These are phyloP conservation scores for Tenebrio molitor DNA, from an alignment of 1,140 invertebrate genomes.

Conservation along the genomic window DNA sequence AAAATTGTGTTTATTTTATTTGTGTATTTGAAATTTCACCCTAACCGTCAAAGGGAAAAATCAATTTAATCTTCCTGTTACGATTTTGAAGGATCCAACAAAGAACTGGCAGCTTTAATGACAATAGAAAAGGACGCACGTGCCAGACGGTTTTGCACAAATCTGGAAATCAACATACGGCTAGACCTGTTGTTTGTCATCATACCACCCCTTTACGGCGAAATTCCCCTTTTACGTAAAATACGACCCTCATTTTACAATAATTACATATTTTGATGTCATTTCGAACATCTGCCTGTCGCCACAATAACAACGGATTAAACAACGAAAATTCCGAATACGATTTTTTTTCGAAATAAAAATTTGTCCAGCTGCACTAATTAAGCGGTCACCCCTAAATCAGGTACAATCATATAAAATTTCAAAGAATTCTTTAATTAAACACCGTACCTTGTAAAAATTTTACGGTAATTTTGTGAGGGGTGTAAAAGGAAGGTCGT, in stretches of 20 bases:
- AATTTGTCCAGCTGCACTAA: conserved; percentile 16
- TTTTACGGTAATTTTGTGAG: conserved; percentile 28
- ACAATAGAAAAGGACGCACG: conserved; percentile 56
- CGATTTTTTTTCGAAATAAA: conserved; percentile 39
- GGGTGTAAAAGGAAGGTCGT: conserved; percentile 7
- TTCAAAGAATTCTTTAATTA: background rate
- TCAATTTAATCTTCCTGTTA: conserved; percentile 59
- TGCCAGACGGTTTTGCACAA: conserved; percentile 60
- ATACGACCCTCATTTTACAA: conserved; percentile 64
- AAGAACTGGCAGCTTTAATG: conserved; percentile 57
- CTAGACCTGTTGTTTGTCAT: conserved; percentile 62
- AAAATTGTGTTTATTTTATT: conserved; percentile 57
- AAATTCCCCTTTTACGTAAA: conserved; percentile 65
- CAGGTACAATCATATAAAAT: too few relatives aligned
- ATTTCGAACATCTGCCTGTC: conserved; percentile 61
- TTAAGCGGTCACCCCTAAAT: conserved; percentile 9
- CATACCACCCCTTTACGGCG: conserved; percentile 59
- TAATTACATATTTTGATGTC: conserved; percentile 64
- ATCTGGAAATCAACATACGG: conserved; percentile 57
- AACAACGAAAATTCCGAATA: conserved; percentile 58
- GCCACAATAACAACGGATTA: conserved; percentile 58
- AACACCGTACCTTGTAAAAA: conserved; percentile 26
- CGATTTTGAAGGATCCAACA: conserved; percentile 56
- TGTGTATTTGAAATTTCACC: conserved; percentile 59
- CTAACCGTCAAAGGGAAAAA: conserved; percentile 52